These are phyloP conservation scores for Gibbula magus DNA, from an alignment of 2,888 invertebrate species.

Conservation along the genomic window DNA sequence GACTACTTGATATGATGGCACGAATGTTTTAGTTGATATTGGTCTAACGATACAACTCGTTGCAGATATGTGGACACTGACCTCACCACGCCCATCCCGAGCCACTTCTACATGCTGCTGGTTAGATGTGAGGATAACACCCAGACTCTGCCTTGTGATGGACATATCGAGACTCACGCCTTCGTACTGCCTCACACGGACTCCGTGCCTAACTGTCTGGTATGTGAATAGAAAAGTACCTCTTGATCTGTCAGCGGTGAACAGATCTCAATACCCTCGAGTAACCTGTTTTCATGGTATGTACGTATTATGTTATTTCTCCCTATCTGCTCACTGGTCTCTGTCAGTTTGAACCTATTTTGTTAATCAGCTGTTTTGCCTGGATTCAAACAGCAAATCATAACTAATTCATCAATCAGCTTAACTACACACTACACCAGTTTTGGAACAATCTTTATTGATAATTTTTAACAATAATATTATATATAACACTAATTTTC, in stretches of 20 bases:
- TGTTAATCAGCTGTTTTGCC: too few species aligned
- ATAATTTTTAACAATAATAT: too few species aligned
- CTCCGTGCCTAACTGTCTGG: constrained; percentile 59
- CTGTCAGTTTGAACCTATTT: too few species aligned
- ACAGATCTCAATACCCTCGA: too few species aligned
- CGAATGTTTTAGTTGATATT: constrained; percentile 34
- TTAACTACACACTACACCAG: too few species aligned
- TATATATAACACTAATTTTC: too few species aligned
- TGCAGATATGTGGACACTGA: constrained; percentile 46
- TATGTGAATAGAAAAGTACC: constrained; percentile 35
- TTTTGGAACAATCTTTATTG: too few species aligned
- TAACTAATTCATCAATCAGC: too few species aligned
- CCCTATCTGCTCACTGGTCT: too few species aligned
- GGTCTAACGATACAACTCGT: neutral
- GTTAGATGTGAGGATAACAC: constrained; percentile 44
- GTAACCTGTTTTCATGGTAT: neutral
- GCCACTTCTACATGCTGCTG: constrained; percentile 61
- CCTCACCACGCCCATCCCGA: constrained; percentile 56
- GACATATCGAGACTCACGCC: constrained; percentile 46
- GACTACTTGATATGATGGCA: too few species aligned
- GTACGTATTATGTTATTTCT: too few species aligned
- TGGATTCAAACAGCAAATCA: too few species aligned
- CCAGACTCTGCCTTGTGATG: constrained; percentile 26
- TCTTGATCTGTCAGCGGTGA: neutral
- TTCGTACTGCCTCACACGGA: constrained; percentile 61